Percentiles rank a stretch among this genome's conserved stretches.
These are phyloP conservation scores for Oscheius sp. DNA, from an alignment of 2,888 invertebrate genomes.

Conservation along the genomic window DNA sequence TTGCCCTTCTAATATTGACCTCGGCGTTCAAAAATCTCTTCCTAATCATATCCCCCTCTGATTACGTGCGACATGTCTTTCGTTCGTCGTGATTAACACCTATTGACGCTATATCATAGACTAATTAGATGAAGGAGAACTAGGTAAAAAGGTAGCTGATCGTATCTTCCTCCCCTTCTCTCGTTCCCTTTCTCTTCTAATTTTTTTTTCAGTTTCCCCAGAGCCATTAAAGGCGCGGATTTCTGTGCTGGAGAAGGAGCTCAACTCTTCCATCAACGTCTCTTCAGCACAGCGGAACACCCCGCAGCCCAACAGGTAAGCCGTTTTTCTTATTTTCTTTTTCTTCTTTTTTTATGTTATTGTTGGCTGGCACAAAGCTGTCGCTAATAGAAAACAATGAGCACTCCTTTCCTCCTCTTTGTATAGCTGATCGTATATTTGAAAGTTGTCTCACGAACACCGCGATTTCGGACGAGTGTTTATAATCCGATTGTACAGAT, in stretches of 20 bases:
- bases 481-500: too few relatives aligned
- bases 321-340: not conserved
- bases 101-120: too few relatives aligned
- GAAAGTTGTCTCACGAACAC: too few relatives aligned
- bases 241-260: conserved; percentile 82
- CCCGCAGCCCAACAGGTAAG: conserved; percentile 22
- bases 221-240: conserved; percentile 77
- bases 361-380: not conserved
- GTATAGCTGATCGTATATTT: too few relatives aligned
- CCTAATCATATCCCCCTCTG: not conserved
- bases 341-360: not conserved
- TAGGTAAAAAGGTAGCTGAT: too few relatives aligned
- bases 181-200: not conserved
- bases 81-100: not conserved
- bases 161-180: not conserved
- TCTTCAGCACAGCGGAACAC: conserved; percentile 24
- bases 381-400: not conserved
- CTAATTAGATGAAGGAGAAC: too few relatives aligned
- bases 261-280: conserved; percentile 30
- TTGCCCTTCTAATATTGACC: not conserved
- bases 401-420: not conserved
- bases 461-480: too few relatives aligned
- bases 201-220: conserved; percentile 52
- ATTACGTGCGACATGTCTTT: not conserved
- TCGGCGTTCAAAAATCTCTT: not conserved